These are phyloP conservation scores for Montipora capricornis DNA, from an alignment of 64 coral and sea anemone genomes.

Conservation along the genomic window DNA sequence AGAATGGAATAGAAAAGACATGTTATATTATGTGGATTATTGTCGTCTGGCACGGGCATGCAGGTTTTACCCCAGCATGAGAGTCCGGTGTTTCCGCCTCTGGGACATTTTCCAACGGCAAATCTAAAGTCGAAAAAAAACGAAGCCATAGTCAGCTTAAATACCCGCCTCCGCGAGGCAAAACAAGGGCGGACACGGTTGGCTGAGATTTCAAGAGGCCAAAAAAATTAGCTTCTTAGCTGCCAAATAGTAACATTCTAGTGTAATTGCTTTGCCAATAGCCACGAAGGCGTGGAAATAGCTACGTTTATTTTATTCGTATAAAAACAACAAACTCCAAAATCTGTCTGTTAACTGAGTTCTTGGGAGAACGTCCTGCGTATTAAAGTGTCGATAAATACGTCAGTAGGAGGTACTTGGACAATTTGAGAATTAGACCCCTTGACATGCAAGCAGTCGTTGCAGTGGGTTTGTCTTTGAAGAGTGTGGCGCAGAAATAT, in stretches of 20 bases:
- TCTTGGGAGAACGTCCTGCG: constrained; percentile 10
- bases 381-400: neutral
- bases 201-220: constrained; percentile 27
- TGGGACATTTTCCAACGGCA: neutral
- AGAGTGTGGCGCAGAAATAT: neutral
- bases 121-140: neutral
- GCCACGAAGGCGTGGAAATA: neutral
- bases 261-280: neutral
- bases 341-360: neutral
- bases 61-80: constrained; percentile 22
- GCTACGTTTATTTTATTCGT: neutral
- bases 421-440: neutral
- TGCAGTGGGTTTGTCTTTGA: constrained; percentile 7
- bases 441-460: neutral
- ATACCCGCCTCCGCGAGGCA: neutral
- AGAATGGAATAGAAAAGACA: constrained; percentile 1
- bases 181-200: constrained; percentile 7
- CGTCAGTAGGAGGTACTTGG: neutral
- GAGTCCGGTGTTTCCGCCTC: neutral
- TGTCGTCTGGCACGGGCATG: neutral
- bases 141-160: neutral
- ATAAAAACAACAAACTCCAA: neutral
- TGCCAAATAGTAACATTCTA: neutral
- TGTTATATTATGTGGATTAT: neutral
- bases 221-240: constrained; percentile 23